Evolutionary conservation across 92 coral and sea anemone genomes (phyloP).

Genomic region (Phenganax subtilis): DNA sequence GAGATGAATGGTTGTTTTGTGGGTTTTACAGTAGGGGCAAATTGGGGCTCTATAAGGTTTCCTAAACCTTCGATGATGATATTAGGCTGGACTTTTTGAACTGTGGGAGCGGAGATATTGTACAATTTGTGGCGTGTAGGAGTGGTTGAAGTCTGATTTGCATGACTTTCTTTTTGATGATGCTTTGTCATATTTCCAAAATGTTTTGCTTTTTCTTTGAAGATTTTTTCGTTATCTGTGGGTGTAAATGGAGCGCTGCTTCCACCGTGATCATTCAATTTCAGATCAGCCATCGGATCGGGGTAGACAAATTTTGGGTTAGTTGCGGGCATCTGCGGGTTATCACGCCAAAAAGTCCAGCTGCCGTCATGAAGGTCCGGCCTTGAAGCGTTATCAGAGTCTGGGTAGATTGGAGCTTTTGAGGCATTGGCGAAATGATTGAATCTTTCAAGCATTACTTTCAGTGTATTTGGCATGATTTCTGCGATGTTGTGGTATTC

Average conservation of each 20-base stretch:
- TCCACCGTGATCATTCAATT: constrained; percentile 51
- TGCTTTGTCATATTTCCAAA: constrained; percentile 22
- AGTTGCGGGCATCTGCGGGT: constrained; percentile 64
- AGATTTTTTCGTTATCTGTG: constrained; percentile 37
- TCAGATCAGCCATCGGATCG: constrained; percentile 73
- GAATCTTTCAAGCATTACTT: constrained; percentile 88
- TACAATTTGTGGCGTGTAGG: constrained; percentile 20
- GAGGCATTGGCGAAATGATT: constrained; percentile 62
- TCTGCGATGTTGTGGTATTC: constrained; percentile 95
- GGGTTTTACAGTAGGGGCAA: neutral
- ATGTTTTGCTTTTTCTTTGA: constrained; percentile 37
- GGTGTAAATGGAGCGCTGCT: constrained; percentile 35
- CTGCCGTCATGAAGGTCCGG: constrained; percentile 90
- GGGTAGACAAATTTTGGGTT: constrained; percentile 74
- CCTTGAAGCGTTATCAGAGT: constrained; percentile 65
- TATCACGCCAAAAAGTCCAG: constrained; percentile 86
- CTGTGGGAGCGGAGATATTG: constrained; percentile 39
- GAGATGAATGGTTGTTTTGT: constrained; percentile 14
- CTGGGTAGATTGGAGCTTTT: constrained; percentile 67
- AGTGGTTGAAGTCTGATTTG: neutral
- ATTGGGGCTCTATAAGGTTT: constrained; percentile 7
- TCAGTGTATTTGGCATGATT: constrained; percentile 95
- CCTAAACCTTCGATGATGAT: constrained; percentile 29
- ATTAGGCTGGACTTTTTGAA: constrained; percentile 33
- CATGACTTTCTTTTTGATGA: constrained; percentile 3